A percentile compares a stretch with the other conserved stretches of the same genome.
phyloP scores from a whole-genome alignment of 92 coral and sea anemone species.

The Nematostella vectensis region DNA sequence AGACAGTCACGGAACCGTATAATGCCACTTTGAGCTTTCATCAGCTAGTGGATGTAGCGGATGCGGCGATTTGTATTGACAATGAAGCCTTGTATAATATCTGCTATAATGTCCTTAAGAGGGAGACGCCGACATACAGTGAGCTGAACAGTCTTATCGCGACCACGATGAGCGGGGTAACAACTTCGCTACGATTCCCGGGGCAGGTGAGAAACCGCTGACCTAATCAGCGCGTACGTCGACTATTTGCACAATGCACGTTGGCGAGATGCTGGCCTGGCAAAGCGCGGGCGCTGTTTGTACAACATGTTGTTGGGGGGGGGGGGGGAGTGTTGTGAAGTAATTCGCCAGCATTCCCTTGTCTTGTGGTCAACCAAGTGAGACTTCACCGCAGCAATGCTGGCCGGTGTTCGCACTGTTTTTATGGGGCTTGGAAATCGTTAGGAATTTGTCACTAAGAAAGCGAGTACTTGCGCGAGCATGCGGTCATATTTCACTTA shows the following conservation, averaged over 20 bases:
- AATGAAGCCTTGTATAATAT: slow-evolving; percentile 82
- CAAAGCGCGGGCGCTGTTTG: background rate
- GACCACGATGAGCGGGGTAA: slow-evolving; percentile 77
- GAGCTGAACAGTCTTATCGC: slow-evolving; percentile 71
- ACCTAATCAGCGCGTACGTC: background rate
- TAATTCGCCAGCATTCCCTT: too few relatives aligned
- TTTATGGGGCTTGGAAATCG: too few relatives aligned
- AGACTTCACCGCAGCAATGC: too few relatives aligned
- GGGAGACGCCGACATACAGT: slow-evolving; percentile 67
- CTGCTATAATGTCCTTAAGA: slow-evolving; percentile 55
- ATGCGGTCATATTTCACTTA: too few relatives aligned
- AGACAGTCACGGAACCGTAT: slow-evolving; percentile 93
- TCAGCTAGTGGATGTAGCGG: slow-evolving; percentile 79
- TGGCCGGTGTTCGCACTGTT: too few relatives aligned
- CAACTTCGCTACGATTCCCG: slow-evolving; percentile 78
- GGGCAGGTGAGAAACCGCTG: slow-evolving; percentile 77
- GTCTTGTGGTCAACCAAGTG: too few relatives aligned
- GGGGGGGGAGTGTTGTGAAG: too few relatives aligned
- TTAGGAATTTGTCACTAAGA: too few relatives aligned
- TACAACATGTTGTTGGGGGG: too few relatives aligned
- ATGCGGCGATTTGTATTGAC: slow-evolving; percentile 81
- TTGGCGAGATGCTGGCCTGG: too few relatives aligned
- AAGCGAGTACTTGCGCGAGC: too few relatives aligned
- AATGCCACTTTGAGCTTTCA: slow-evolving; percentile 91
- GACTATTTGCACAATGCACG: background rate